Base-by-base conservation (phyloP, 1,140 invertebrate species). In the Drosophila littoralis region DNA sequence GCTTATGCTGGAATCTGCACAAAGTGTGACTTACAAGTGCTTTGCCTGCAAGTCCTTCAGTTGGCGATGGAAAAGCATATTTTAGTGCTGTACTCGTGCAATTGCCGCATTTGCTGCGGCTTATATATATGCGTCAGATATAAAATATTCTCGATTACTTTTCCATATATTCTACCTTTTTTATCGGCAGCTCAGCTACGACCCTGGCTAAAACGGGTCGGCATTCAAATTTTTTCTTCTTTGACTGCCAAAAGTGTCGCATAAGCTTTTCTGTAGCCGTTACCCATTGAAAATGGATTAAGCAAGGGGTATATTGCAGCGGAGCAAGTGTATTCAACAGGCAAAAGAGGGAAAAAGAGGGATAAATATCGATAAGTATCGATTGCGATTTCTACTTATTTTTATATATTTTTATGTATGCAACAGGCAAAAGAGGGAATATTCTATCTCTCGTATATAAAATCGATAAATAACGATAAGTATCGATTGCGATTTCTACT, bases 191-290 rank as follows among this genome's bases (percentile, higher is more conserved):
- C 36, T 46, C 10, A 22, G 40, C 32, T 28, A 2, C 15, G 40
- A 32, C 40, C 48, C 28, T 15, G 38, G 3, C 61, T 36, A 40
- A 60, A 55, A 60, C 22, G 58, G 36, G 43, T 46, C 38, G 60
- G 59, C 50, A 81, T 64, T 57, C 46, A 85, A 68, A 85, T 77
- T 70, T 76, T 43, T 60, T 73, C 36, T 52, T 46, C 65, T 64
- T 64, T 73, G 55, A 57, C 63, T 46, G 55, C 42, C 38, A 54
- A 67, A 72, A 63, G 33, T 17, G 72, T 60, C 45, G 38, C 50
- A 38, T 12, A 22, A 38, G 10, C 9, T 46, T 54, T n/a, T 54
- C 32, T 35, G 7, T 38, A 38, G 15, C 9, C 22, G 35, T 12
- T 55, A 35, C 28, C 43, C 42, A 42, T 17, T 32, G 28, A 15